phyloP scores from a whole-genome alignment of 1,140 invertebrate genomes.

The Archivesica marissinica region DNA sequence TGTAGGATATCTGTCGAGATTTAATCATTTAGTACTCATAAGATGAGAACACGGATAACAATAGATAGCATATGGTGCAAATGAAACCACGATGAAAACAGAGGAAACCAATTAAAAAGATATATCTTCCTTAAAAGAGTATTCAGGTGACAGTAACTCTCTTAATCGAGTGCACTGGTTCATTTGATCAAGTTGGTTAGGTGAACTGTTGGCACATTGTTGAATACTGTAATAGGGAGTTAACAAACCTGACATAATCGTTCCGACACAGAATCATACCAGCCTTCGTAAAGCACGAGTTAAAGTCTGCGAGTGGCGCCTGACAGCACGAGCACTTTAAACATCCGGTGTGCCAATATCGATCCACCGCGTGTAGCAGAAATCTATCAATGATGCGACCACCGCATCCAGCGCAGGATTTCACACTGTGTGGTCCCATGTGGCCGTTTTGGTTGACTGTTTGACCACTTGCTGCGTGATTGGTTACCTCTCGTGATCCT shows the following conservation, averaged over 20 bases:
- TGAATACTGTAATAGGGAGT: too few relatives aligned
- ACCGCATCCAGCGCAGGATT: conserved; percentile 85
- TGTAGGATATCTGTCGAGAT: too few relatives aligned
- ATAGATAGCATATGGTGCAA: too few relatives aligned
- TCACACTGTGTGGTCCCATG: conserved; percentile 44
- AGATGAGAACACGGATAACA: too few relatives aligned
- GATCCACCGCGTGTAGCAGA: conserved; percentile 93
- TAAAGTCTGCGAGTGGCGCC: conserved; percentile 93
- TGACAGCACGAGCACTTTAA: conserved; percentile 96
- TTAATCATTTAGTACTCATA: too few relatives aligned
- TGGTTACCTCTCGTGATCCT: conserved; percentile 10
- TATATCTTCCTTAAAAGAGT: too few relatives aligned
- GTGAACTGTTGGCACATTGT: too few relatives aligned
- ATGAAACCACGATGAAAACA: too few relatives aligned
- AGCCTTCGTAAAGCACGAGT: conserved; percentile 95
- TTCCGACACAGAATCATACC: conserved; percentile 97
- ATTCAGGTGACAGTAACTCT: too few relatives aligned
- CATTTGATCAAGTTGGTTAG: too few relatives aligned
- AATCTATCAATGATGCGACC: conserved; percentile 94
- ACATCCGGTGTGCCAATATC: conserved; percentile 96
- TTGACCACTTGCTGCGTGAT: conserved; percentile 1
- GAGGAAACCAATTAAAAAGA: too few relatives aligned
- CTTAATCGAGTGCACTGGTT: too few relatives aligned
- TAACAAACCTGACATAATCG: conserved; percentile 97
- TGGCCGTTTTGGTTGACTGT: conserved; percentile 31